Conservation (phyloP, 92 coral and sea anemone species). For the Scolanthus callimorphus region DNA sequence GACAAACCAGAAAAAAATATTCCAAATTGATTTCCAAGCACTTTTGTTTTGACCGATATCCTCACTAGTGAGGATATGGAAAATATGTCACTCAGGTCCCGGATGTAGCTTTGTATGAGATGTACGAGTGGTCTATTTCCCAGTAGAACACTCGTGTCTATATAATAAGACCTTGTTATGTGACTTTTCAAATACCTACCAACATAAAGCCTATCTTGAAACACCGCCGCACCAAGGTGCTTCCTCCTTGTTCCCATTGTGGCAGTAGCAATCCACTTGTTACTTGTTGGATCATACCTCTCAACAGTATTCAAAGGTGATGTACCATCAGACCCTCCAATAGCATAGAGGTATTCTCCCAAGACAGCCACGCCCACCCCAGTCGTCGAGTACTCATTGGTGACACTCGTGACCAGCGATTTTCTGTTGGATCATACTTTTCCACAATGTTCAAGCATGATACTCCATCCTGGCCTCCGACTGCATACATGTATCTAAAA, state of each 20-base stretch:
- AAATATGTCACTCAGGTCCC: no score
- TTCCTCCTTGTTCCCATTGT: conserved; percentile 98
- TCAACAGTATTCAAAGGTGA: conserved; percentile 98
- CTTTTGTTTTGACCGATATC: no score
- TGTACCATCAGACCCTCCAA: conserved; percentile 98
- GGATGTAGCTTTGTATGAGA: no score
- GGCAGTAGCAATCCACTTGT: conserved; percentile 84
- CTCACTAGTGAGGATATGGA: no score
- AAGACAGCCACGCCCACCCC: conserved; percentile 96
- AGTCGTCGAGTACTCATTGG: conserved; percentile 96
- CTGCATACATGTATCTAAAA: conserved; percentile 95
- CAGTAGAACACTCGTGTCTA: no score
- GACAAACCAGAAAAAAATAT: no score
- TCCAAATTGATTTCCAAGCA: no score
- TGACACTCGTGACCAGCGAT: conserved; percentile 95
- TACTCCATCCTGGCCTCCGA: conserved; percentile 99
- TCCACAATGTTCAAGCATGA: conserved; percentile 98
- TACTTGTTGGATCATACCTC: conserved; percentile 79
- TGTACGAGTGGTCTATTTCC: no score
- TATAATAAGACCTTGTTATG: no score
- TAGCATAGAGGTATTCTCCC: conserved; percentile 75
- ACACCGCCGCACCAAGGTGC: conserved; percentile 94
- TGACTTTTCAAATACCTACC: no score
- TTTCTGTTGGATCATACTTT: conserved; percentile 93
- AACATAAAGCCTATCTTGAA: conserved; percentile 93